These are phyloP conservation scores for Gallirallus australis DNA, from an alignment of 2,797 vertebrate genomes.

Conservation along the genomic window DNA sequence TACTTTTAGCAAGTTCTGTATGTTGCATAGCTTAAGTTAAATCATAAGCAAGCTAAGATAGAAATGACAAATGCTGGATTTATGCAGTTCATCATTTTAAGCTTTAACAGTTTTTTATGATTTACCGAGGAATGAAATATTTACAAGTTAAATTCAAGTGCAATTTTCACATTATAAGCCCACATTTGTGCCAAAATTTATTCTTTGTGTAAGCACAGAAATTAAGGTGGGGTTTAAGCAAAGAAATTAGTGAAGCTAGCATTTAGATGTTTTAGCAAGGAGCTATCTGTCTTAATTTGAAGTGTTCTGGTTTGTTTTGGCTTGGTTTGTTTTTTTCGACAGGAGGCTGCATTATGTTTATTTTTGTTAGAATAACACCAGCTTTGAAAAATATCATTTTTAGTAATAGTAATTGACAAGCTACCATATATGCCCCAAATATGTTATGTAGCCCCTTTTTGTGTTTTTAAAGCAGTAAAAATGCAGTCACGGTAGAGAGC, in stretches of 20 bases:
- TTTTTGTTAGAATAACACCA: not conserved
- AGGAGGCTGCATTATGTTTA: not conserved
- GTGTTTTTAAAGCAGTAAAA: not conserved
- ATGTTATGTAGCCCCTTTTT: not conserved
- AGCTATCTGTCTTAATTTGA: not conserved
- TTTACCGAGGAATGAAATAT: not conserved
- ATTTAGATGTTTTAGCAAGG: not conserved
- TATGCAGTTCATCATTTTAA: slow-evolving; percentile 3
- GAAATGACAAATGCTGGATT: not conserved
- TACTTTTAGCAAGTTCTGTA: not conserved
- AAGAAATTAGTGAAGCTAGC: not conserved
- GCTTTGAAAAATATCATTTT: not conserved
- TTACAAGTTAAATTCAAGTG: not conserved
- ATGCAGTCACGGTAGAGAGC: not conserved
- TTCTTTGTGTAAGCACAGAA: not conserved
- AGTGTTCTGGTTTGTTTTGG: not conserved
- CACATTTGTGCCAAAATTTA: slow-evolving; percentile 12
- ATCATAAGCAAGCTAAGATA: not conserved
- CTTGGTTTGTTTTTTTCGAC: not conserved
- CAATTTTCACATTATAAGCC: not conserved
- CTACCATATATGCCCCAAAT: not conserved
- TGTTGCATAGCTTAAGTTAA: not conserved
- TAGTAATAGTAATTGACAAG: not conserved
- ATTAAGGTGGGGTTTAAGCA: not conserved
- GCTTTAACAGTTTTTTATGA: not conserved